Evolutionary conservation across 2,797 vertebrate species (phyloP), one percentile per base, ranked within the genome.

Genomic region (Chrysocyon brachyurus): DNA sequence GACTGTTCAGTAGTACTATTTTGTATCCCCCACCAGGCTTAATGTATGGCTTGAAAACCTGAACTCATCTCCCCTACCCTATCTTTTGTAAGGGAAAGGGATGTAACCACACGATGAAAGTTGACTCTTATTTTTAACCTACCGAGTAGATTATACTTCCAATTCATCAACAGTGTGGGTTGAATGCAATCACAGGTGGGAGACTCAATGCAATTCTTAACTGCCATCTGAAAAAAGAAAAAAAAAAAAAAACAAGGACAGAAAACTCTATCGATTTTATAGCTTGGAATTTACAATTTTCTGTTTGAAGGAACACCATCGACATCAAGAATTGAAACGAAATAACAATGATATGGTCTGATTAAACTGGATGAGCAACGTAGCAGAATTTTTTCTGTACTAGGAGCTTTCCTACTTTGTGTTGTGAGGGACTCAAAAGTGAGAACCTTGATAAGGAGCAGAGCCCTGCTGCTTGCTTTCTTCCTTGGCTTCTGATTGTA

Each of bases 241-340:
- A 88, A 88, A 82, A 68, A 68, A 54, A 54, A 54, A 54, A 88
- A 88, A 88, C 85, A 82, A 87, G 21, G 31, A 31, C 3, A 70
- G 75, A 57, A 73, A 94, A 87, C 3, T 19, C 2, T 24, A 75
- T 49, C 2, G 17, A 91, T 87, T 63, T 72, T 21, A 78, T 31
- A 75, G 56, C 21, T 94, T 56, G 57, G 33, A 94, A 89, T 92
- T 75, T 73, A 87, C 59, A 89, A 28, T 81, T 94, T 92, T 79
- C 66, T 81, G 40, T 96, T 88, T 95, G 77, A 83, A 94, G 75
- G 28, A 85, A 64, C 54, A 46, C 26, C 26, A 33, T 28, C 21
- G 75, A 68, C n/a, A 57, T 26, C 33, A 31, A 72, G 81, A 96
- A 92, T 19, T 73, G 90, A 85, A 96, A 77, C 46, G 31, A 82